Percentiles rank a stretch among this genome's conserved stretches.
phyloP scores from a whole-genome alignment of 2,888 invertebrate genomes.

The Clitarchus hookeri region DNA sequence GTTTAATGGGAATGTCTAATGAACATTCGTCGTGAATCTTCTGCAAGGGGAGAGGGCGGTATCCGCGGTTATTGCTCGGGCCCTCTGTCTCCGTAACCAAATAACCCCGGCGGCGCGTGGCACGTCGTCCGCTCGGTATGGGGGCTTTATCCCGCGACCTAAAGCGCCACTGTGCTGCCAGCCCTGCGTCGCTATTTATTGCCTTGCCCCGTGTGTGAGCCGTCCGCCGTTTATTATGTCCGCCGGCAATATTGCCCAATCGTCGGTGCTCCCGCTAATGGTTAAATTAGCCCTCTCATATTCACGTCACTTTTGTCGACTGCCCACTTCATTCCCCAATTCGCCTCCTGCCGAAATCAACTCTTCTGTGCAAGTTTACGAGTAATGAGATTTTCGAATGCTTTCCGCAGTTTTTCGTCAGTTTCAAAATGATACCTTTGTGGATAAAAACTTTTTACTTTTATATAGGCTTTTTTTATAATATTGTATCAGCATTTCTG shows the following conservation, averaged over 20 bases:
- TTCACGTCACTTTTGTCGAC: background rate
- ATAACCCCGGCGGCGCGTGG: background rate
- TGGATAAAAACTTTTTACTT: too few species aligned
- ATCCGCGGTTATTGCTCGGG: background rate
- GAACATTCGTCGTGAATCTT: background rate
- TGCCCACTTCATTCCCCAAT: background rate
- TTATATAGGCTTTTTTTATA: too few species aligned
- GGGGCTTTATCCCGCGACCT: background rate
- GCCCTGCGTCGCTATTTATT: background rate
- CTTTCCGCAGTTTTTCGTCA: too few species aligned
- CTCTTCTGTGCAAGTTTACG: too few species aligned
- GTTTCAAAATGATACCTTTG: too few species aligned
- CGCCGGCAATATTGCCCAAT: background rate
- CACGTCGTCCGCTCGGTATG: background rate
- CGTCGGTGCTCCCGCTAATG: background rate
- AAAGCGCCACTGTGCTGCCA: too few species aligned
- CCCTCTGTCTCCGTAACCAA: background rate
- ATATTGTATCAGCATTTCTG: too few species aligned
- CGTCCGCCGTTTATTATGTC: background rate
- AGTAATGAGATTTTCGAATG: too few species aligned
- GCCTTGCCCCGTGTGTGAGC: too few species aligned
- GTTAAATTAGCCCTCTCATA: background rate
- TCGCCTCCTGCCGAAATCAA: too few species aligned
- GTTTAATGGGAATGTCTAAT: slow-evolving; percentile 23
- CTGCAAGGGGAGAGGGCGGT: background rate